phyloP scores from a whole-genome alignment of 2,113 vertebrate species.

The Stictonetta naevosa region DNA sequence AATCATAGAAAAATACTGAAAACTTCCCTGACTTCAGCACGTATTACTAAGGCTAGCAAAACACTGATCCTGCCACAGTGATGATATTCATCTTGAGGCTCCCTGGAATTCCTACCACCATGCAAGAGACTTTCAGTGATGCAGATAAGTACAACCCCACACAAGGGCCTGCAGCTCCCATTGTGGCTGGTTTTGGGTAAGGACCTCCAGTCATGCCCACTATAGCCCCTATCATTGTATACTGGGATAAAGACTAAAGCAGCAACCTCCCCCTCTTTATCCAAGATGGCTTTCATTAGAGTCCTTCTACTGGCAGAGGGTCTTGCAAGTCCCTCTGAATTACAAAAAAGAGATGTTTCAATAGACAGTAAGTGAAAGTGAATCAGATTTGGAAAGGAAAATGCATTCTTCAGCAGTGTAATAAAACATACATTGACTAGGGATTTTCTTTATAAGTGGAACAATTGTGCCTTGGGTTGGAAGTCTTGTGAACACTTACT shows the following conservation, averaged over 20 bases:
- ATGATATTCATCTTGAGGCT: background rate
- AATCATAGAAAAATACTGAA: background rate
- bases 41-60: background rate
- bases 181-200: rapidly evolving
- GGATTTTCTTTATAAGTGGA: background rate
- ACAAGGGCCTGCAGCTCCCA: background rate
- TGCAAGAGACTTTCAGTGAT: background rate
- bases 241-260: background rate
- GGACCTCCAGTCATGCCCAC: background rate
- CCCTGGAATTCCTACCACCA: background rate
- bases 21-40: background rate
- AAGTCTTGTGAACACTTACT: background rate
- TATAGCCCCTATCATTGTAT: background rate
- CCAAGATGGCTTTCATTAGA: background rate
- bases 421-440: conserved; percentile 11
- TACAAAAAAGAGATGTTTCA: conserved; percentile 28
- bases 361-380: conserved; percentile 40
- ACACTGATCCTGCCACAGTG: background rate
- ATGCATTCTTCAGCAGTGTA: background rate
- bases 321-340: conserved; percentile 15
- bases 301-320: background rate
- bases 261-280: background rate
- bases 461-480: background rate
- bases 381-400: conserved; percentile 44
- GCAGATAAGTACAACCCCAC: background rate